These are phyloP conservation scores for Leptinotarsa lineolata DNA, from an alignment of 1,140 invertebrate genomes.

Conservation along the genomic window DNA sequence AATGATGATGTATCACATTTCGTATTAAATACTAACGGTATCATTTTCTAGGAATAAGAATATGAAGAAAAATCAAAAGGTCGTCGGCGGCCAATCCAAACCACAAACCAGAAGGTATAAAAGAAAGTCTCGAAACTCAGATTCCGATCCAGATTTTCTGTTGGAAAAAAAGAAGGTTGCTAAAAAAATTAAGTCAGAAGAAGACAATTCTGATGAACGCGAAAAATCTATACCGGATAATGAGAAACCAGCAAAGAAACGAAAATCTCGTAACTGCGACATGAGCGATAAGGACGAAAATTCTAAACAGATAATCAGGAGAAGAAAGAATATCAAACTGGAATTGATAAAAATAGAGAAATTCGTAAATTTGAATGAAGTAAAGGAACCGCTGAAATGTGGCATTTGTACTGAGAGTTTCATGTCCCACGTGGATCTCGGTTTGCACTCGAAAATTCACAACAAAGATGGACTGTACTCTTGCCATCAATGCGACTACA, in stretches of 20 bases:
- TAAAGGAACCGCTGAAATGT: not conserved
- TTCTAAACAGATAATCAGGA: not conserved
- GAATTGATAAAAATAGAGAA: constrained; percentile 19
- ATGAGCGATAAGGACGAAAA: constrained; percentile 2
- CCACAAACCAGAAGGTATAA: not conserved
- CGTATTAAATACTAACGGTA: too few species aligned
- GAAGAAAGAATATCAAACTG: constrained; percentile 10
- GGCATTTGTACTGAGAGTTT: not conserved
- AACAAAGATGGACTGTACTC: constrained; percentile 3
- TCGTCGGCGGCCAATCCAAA: not conserved
- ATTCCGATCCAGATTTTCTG: not conserved
- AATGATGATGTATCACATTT: too few species aligned
- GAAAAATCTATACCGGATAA: not conserved
- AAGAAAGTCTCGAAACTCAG: not conserved
- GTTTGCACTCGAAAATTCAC: constrained; percentile 10
- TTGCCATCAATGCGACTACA: constrained; percentile 13
- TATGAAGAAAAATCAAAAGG: too few species aligned
- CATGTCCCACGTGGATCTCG: constrained; percentile 7
- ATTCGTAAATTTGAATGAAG: constrained; percentile 11
- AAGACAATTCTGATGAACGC: too few species aligned
- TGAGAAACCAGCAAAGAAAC: constrained; percentile 14
- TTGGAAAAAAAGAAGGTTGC: not conserved
- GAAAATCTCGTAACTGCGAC: not conserved
- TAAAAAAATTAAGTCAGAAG: too few species aligned
- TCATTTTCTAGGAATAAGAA: too few species aligned